Conservation (phyloP, 1,140 invertebrate species). For the Brevipalpus yothersi region DNA sequence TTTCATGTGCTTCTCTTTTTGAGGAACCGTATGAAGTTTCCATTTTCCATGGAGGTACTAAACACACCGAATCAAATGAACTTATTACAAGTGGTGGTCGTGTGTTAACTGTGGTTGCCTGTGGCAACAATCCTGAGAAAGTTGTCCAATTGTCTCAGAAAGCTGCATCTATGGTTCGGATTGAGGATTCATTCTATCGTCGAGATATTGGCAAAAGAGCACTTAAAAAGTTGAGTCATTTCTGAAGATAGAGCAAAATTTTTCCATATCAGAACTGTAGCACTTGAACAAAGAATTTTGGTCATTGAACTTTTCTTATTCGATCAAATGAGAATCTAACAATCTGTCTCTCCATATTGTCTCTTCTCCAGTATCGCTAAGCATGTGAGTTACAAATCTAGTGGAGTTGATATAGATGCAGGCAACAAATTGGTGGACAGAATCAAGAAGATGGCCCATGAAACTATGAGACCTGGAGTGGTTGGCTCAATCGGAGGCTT, state of each 20-base stretch:
- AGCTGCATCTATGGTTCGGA: conserved; percentile 31
- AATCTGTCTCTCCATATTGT: neutral
- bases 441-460: conserved; percentile 46
- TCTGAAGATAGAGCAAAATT: conserved; percentile 12
- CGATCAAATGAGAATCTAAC: neutral
- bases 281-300: too few relatives aligned
- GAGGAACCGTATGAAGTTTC: conserved; percentile 10
- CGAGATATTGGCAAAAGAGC: conserved; percentile 71
- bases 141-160: conserved; percentile 27
- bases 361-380: neutral
- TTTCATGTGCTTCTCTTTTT: conserved; percentile 21
- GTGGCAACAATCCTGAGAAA: conserved; percentile 39
- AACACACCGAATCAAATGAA: conserved; percentile 15
- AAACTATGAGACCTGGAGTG: conserved; percentile 31
- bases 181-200: conserved; percentile 58
- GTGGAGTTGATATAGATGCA: conserved; percentile 77
- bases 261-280: neutral
- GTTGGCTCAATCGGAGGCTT: conserved; percentile 65
- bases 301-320: too few relatives aligned
- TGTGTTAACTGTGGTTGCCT: conserved; percentile 52
- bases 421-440: conserved; percentile 53
- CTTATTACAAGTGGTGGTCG: conserved; percentile 71
- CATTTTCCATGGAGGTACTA: conserved; percentile 30
- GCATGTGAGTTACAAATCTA: conserved; percentile 58
- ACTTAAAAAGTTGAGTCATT: conserved; percentile 36